Percentiles rank a stretch among this genome's conserved stretches.
phyloP scores from a whole-genome alignment of 53 echinoderm and acorn worm species.

The Echinometra lucunter region DNA sequence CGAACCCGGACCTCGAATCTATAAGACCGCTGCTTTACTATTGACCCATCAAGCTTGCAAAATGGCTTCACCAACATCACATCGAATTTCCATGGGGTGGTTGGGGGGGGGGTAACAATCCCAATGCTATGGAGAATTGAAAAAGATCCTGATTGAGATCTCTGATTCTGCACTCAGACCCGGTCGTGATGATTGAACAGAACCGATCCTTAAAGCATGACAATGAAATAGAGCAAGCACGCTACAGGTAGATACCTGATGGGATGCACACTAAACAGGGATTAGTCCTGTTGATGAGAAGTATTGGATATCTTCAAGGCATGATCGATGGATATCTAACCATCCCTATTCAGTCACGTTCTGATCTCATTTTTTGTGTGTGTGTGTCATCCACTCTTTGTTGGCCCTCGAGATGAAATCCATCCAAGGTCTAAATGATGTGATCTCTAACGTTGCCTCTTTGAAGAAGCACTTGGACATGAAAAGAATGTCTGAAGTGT shows the following conservation, averaged over 20 bases:
- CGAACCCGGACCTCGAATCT: too few relatives aligned
- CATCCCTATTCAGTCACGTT: slow-evolving; percentile 5
- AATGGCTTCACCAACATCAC: too few relatives aligned
- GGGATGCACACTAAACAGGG: not conserved
- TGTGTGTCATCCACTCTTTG: not conserved
- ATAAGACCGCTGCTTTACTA: too few relatives aligned
- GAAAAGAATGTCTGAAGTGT: not conserved
- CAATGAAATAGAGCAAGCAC: not conserved
- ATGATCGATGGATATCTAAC: not conserved
- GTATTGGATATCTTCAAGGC: not conserved
- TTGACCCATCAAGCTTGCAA: too few relatives aligned
- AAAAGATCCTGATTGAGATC: slow-evolving; percentile 13
- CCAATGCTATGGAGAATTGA: not conserved
- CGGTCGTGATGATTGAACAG: not conserved
- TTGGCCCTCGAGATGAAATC: not conserved
- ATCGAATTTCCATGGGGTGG: too few relatives aligned
- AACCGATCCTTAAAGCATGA: not conserved
- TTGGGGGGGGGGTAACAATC: too few relatives aligned
- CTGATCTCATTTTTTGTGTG: not conserved
- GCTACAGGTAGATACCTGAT: not conserved
- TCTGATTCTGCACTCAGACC: not conserved
- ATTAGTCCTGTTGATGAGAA: slow-evolving; percentile 11
- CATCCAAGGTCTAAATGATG: not conserved
- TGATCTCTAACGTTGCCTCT: not conserved
- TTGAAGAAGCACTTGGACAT: not conserved